phyloP scores from a whole-genome alignment of 2,113 vertebrate species.

The Tragelaphus imberbis region DNA sequence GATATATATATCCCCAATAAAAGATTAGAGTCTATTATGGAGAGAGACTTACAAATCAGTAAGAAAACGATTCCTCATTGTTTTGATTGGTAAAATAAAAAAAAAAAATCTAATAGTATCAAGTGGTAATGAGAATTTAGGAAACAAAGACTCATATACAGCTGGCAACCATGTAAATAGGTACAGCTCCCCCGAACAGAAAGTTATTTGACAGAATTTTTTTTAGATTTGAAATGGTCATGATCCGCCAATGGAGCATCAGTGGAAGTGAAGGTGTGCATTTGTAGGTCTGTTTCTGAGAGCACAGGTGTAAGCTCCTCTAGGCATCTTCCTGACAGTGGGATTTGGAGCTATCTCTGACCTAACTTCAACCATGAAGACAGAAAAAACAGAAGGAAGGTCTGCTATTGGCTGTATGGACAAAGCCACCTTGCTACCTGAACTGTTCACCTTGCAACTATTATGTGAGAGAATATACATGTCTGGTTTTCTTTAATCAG shows the following conservation, averaged over 20 bases:
- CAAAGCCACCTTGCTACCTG: background rate
- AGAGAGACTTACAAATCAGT: background rate
- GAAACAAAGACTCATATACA: background rate
- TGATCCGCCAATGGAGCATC: background rate
- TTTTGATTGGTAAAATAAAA: background rate
- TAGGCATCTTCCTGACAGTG: background rate
- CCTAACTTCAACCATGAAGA: background rate
- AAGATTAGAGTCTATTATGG: background rate
- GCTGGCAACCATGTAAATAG: background rate
- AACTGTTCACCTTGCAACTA: background rate
- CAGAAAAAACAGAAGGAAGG: background rate
- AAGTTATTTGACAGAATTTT: background rate
- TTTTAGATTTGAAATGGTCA: background rate
- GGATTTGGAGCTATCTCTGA: background rate
- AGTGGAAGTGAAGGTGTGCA: background rate
- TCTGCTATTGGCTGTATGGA: background rate
- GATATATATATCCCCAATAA: background rate
- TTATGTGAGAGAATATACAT: background rate
- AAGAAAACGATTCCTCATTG: background rate
- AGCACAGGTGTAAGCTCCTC: background rate
- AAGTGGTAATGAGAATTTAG: background rate
- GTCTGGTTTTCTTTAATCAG: background rate
- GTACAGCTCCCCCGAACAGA: background rate
- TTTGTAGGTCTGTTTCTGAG: background rate
- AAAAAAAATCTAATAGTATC: background rate